Percentiles rank a stretch among this genome's conserved stretches.
These are phyloP conservation scores for Adela reaumurella DNA, from an alignment of 2,888 invertebrate species.

Conservation along the genomic window DNA sequence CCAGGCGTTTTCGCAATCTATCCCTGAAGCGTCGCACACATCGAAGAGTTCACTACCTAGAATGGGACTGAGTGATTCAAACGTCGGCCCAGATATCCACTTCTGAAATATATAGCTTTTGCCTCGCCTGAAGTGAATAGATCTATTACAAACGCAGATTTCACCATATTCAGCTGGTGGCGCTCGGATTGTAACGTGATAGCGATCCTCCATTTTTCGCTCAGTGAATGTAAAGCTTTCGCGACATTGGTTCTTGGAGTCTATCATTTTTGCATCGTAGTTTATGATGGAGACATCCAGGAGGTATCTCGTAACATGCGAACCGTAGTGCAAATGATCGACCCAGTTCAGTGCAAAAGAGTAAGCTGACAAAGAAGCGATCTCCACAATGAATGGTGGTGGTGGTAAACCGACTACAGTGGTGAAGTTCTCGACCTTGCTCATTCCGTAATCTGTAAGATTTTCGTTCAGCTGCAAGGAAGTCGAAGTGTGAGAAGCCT, in stretches of 20 bases:
- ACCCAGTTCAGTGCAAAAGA: conserved; percentile 33
- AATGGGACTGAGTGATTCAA: neutral
- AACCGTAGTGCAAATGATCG: conserved; percentile 31
- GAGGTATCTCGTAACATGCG: conserved; percentile 30
- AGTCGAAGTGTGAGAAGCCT: conserved; percentile 53
- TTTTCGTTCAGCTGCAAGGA: neutral
- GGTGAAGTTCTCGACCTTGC: conserved; percentile 20
- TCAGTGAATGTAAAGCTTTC: neutral
- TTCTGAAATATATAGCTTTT: neutral
- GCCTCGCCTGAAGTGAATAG: neutral
- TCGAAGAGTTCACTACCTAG: neutral
- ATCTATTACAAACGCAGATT: neutral
- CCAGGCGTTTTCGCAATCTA: conserved; percentile 22
- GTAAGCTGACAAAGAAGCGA: conserved; percentile 27
- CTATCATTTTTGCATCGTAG: conserved; percentile 20
- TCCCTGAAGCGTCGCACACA: conserved; percentile 8
- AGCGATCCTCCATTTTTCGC: neutral
- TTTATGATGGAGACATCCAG: conserved; percentile 33
- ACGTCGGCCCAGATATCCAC: neutral
- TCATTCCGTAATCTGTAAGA: neutral
- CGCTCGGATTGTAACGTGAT: neutral
- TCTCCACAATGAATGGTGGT: conserved; percentile 36
- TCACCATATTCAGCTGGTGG: neutral
- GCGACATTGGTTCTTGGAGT: conserved; percentile 26
- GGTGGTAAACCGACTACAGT: conserved; percentile 35